Percentiles rank a stretch among this genome's conserved stretches.
Evolutionary conservation across 2,797 vertebrate genomes (phyloP).

Genomic region (Cirrhinus mrigala): DNA sequence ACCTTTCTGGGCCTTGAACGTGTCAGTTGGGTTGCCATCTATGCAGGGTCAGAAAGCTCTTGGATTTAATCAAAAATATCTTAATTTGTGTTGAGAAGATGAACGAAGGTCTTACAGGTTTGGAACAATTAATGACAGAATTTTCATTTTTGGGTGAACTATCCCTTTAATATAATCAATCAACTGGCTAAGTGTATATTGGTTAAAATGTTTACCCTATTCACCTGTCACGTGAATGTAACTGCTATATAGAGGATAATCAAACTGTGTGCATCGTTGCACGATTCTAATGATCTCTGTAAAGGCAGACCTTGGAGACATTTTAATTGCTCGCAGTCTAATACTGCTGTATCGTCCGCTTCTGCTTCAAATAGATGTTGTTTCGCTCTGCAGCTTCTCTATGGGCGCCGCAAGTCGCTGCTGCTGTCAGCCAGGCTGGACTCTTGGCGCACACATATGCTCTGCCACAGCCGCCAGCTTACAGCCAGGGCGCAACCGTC

Average conservation of each 20-base stretch:
- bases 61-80: too few species aligned
- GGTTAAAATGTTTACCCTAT: neutral
- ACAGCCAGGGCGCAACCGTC: constrained; percentile 90
- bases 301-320: neutral
- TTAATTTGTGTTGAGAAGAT: too few species aligned
- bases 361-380: neutral
- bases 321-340: neutral
- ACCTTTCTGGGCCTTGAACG: too few species aligned
- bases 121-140: too few species aligned
- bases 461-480: constrained; percentile 89
- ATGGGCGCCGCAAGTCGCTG: constrained; percentile 87
- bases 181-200: too few species aligned
- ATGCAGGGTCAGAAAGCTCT: too few species aligned
- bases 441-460: constrained; percentile 91
- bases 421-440: constrained; percentile 87
- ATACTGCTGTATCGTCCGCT: neutral
- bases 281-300: neutral
- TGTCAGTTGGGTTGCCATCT: too few species aligned
- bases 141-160: too few species aligned
- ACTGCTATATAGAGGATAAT: neutral
- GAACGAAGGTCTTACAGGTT: too few species aligned
- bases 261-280: neutral
- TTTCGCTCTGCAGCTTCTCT: constrained; percentile 80
- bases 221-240: neutral
- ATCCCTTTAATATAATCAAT: too few species aligned